Evolutionary conservation across 2,113 vertebrate genomes (phyloP), one percentile per base, ranked within the genome.

Genomic region (Oreochromis spilurus): DNA sequence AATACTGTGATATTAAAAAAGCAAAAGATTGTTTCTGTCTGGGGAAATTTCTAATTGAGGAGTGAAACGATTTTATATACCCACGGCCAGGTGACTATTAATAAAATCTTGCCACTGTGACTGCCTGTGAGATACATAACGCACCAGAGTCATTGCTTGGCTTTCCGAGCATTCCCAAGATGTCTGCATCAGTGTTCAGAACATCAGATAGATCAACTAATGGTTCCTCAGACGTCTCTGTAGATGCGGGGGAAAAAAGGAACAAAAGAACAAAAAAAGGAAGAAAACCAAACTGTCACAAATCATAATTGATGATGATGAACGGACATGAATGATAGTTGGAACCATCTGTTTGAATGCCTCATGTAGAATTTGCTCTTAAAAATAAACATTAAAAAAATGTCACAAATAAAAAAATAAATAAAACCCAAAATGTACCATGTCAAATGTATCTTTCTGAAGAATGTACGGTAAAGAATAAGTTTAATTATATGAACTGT

Each of bases 161-260:
- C 92, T 99, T 99, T 92, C 97, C 97, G 94, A 99, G 97, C 91
- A 99, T 98, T 93, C 98, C 98, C 95, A 99, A 97, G 95, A 99
- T 98, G 95, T 99, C 98, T 93, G 98, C 97, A 55, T 99, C 98
- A 84, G 97, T 98, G 94, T 97, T 99, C 93, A 99, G 96, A 90
- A 99, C 98, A 95, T 99, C 98, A 85, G 97, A 97, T 89, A 99
- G 97, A 93, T 98, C 98, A 91, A 97, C 97, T 93, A 99, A 96
- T 84, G 98, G 97, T 89, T 99, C 98, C 1, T 97, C 98, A 9
- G 97, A 92, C 55, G 96, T 94, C 93, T 97, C 98, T 99, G 96
- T 48, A 82, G 26, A 94, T 90, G 88, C 91, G 6, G 29, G 6
- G 29, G 77, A 11, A 16, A 84, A 77, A 57, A 53, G 84, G 36